A percentile compares a stretch with the other conserved stretches of the same genome.
Conservation (phyloP, 2,797 vertebrate genomes). For the Alauda arvensis region DNA sequence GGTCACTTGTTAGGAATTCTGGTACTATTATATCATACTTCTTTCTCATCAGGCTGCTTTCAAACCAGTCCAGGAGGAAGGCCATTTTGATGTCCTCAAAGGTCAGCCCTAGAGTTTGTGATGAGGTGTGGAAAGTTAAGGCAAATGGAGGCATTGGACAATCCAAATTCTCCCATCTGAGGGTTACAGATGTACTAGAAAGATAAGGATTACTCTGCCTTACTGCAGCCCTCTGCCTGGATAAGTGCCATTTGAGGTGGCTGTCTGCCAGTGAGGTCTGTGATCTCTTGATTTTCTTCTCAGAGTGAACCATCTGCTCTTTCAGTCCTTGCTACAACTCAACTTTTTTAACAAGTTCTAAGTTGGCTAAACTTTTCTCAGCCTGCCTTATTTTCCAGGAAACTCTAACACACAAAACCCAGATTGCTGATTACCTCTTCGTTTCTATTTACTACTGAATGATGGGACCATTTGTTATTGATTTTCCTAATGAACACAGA, state of each 20-base stretch:
- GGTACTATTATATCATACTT: not conserved
- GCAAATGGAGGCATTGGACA: not conserved
- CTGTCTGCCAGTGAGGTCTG: slow-evolving; percentile 1
- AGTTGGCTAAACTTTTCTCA: not conserved
- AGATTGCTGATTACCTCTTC: not conserved
- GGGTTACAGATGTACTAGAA: not conserved
- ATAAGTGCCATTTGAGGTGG: not conserved
- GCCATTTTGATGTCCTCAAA: not conserved
- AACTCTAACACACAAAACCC: not conserved
- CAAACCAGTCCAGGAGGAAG: not conserved
- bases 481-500: not conserved
- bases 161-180: not conserved
- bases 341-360: not conserved
- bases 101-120: not conserved
- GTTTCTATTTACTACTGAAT: not conserved
- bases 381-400: not conserved
- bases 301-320: slow-evolving; percentile 6
- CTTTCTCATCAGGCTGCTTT: not conserved
- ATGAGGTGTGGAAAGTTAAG: not conserved
- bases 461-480: not conserved
- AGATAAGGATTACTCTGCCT: not conserved
- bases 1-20: not conserved
- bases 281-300: slow-evolving; percentile 34
- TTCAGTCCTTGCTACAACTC: not conserved
- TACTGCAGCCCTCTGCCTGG: not conserved